Percentiles rank a stretch among this genome's conserved stretches.
Conservation (phyloP, 2,113 vertebrate species). For the Carassius carassius region DNA sequence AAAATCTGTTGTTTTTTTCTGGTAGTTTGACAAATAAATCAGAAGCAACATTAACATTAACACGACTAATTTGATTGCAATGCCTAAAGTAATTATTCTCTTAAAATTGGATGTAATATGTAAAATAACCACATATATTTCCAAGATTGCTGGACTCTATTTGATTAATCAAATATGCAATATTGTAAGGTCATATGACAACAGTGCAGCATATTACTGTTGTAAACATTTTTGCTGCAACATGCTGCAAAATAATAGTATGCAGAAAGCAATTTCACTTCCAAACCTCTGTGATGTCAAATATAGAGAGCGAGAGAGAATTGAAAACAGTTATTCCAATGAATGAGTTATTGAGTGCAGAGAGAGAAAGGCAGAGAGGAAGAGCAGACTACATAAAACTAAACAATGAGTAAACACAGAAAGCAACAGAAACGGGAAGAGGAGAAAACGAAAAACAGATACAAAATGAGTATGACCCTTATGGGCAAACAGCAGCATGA, state of each 20-base stretch:
- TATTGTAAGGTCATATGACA: neutral
- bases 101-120: neutral
- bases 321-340: conserved; percentile 11
- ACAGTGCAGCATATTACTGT: neutral
- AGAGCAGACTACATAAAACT: conserved; percentile 8
- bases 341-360: neutral
- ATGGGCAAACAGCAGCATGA: conserved; percentile 3
- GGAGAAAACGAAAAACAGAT: neutral
- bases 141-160: neutral
- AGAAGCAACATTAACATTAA: neutral
- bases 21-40: neutral
- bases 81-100: neutral
- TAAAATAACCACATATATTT: neutral
- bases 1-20: too few species aligned
- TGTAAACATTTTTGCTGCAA: neutral
- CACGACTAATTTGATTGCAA: neutral
- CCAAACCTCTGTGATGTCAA: neutral
- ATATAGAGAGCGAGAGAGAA: neutral
- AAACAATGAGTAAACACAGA: conserved; percentile 36
- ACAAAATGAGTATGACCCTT: neutral
- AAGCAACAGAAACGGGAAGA: conserved; percentile 10
- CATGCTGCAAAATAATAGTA: neutral
- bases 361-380: neutral
- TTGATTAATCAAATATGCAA: neutral
- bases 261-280: neutral